A percentile compares a stretch with the other conserved stretches of the same genome.
These are phyloP conservation scores for Trididemnum miniatum DNA, from an alignment of 23 tunicate genomes.

Conservation along the genomic window DNA sequence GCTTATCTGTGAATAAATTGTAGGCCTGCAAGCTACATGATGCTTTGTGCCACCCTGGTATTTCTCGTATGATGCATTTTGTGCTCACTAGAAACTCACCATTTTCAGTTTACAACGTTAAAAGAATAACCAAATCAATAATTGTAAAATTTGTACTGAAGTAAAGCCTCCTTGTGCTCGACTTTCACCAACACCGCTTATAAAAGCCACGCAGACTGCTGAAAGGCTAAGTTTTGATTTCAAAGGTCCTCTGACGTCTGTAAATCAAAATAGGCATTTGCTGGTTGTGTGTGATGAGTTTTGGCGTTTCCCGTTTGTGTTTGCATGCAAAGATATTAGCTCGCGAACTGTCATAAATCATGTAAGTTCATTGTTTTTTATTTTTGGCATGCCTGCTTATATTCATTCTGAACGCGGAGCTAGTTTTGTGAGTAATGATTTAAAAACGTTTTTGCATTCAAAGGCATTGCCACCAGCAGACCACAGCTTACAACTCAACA, in stretches of 20 bases:
- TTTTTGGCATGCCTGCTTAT: constrained; percentile 11
- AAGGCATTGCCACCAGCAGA: constrained; percentile 16
- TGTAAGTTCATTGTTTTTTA: background rate
- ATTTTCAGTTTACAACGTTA: background rate
- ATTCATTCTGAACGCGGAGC: constrained; percentile 26
- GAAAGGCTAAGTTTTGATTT: constrained; percentile 23
- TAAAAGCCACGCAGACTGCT: constrained; percentile 33
- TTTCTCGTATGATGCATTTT: constrained; percentile 10
- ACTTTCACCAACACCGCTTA: background rate
- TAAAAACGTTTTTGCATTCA: background rate
- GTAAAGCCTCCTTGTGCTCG: constrained; percentile 4
- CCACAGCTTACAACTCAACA: background rate
- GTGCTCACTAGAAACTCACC: constrained; percentile 5
- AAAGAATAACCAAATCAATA: background rate
- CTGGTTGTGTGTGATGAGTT: constrained; percentile 10
- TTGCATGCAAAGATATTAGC: background rate
- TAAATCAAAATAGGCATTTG: background rate
- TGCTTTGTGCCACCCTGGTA: constrained; percentile 6
- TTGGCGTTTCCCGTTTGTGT: constrained; percentile 10
- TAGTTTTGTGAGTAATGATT: background rate
- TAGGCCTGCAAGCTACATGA: background rate
- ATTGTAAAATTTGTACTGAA: constrained; percentile 29
- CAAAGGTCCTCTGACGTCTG: constrained; percentile 20
- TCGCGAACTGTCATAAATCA: background rate
- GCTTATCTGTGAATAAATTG: background rate